Evolutionary conservation across 1,140 invertebrate species (phyloP).

Genomic region (Eurosta solidaginis): DNA sequence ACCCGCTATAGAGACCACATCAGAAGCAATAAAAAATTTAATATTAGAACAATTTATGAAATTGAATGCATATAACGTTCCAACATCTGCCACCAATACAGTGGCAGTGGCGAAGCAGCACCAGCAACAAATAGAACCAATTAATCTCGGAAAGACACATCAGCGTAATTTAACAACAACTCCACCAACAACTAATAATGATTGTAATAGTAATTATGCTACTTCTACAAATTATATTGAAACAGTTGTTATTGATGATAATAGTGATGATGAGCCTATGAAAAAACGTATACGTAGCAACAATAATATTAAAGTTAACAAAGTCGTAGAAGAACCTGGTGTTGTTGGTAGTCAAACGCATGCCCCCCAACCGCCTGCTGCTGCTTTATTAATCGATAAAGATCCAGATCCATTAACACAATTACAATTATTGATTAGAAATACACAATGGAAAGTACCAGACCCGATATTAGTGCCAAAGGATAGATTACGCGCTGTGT

Average conservation of each 20-base stretch:
- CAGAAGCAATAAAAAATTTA: constrained; percentile 55
- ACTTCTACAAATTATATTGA: constrained; percentile 63
- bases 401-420: constrained; percentile 72
- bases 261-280: constrained; percentile 63
- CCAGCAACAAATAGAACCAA: constrained; percentile 67
- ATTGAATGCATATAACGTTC: constrained; percentile 44
- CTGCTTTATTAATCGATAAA: constrained; percentile 58
- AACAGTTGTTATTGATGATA: constrained; percentile 52
- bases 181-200: constrained; percentile 41
- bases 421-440: constrained; percentile 71
- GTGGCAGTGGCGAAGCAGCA: too few species aligned
- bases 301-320: constrained; percentile 36
- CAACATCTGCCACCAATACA: neutral
- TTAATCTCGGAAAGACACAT: constrained; percentile 68
- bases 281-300: constrained; percentile 61
- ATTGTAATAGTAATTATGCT: constrained; percentile 62
- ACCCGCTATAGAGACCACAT: constrained; percentile 50
- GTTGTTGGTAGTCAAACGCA: neutral
- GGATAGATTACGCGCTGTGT: constrained; percentile 70
- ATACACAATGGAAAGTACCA: constrained; percentile 72
- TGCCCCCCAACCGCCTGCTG: constrained; percentile 44
- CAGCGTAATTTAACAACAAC: constrained; percentile 62
- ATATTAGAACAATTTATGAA: constrained; percentile 57
- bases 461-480: constrained; percentile 81
- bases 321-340: constrained; percentile 5